These are phyloP conservation scores for Notechis scutatus DNA, from an alignment of 2,113 vertebrate genomes.

Conservation along the genomic window DNA sequence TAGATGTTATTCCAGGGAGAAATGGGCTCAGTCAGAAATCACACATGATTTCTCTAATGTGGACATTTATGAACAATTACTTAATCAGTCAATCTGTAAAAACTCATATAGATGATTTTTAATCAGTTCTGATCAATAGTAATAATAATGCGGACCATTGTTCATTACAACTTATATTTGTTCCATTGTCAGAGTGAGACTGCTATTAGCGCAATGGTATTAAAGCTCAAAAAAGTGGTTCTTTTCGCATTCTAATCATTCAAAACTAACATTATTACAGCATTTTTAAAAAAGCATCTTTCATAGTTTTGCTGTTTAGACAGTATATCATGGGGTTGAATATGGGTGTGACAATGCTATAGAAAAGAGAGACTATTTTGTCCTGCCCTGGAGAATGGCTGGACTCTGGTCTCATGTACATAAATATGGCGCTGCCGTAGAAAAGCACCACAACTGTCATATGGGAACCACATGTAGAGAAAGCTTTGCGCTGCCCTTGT, in stretches of 20 bases:
- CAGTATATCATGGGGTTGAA: conserved; percentile 34
- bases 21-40: neutral
- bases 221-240: neutral
- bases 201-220: neutral
- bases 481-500: neutral
- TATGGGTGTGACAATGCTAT: conserved; percentile 21
- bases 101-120: neutral
- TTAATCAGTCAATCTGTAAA: neutral
- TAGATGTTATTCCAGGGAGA: neutral
- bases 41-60: neutral
- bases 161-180: neutral
- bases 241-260: neutral
- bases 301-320: conserved; percentile 20
- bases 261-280: neutral
- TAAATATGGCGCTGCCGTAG: conserved; percentile 27
- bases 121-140: neutral
- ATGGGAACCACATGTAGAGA: conserved; percentile 13
- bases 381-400: conserved; percentile 14
- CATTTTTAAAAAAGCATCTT: neutral
- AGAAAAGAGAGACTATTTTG: conserved; percentile 32
- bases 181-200: neutral
- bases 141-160: neutral
- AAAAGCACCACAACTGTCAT: neutral
- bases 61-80: neutral
- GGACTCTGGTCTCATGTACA: conserved; percentile 26